These are phyloP conservation scores for Pantherophis guttatus DNA, from an alignment of 2,113 vertebrate genomes.

Conservation along the genomic window DNA sequence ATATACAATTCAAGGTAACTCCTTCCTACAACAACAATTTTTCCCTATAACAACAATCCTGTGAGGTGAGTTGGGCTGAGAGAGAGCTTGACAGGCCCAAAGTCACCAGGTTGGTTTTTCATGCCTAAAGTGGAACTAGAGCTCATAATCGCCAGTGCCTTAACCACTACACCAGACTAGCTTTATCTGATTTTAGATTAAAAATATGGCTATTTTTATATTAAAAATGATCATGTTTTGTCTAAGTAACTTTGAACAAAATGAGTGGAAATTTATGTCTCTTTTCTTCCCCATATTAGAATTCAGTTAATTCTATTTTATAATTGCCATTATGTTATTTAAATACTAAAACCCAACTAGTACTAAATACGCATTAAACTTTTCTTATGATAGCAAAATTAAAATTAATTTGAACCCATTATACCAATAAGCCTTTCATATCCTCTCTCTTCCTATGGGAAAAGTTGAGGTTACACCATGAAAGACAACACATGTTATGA, in stretches of 20 bases:
- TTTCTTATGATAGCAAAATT: conserved; percentile 7
- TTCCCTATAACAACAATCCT: not conserved
- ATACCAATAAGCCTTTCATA: conserved; percentile 26
- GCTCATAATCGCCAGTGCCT: not conserved
- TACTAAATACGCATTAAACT: not conserved
- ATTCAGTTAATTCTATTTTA: not conserved
- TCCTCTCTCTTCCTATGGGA: conserved; percentile 27
- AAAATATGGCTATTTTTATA: not conserved
- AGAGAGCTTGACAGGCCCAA: no score
- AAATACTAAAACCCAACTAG: not conserved
- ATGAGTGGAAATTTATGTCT: conserved; percentile 6
- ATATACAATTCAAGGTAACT: not conserved
- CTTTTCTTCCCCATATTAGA: conserved; percentile 16
- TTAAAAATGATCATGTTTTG: not conserved
- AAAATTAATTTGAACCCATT: not conserved
- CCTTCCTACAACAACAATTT: not conserved
- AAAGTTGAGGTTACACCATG: conserved; percentile 34
- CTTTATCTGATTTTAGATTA: not conserved
- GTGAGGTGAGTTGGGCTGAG: no score
- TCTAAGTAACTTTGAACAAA: not conserved
- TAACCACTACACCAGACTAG: not conserved
- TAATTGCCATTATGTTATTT: not conserved
- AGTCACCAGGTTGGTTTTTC: no score
- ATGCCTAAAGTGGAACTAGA: not conserved
- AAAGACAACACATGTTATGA: conserved; percentile 41